Evolutionary conservation across 2,113 vertebrate genomes (phyloP).

Genomic region (Cyanoliseus patagonus): DNA sequence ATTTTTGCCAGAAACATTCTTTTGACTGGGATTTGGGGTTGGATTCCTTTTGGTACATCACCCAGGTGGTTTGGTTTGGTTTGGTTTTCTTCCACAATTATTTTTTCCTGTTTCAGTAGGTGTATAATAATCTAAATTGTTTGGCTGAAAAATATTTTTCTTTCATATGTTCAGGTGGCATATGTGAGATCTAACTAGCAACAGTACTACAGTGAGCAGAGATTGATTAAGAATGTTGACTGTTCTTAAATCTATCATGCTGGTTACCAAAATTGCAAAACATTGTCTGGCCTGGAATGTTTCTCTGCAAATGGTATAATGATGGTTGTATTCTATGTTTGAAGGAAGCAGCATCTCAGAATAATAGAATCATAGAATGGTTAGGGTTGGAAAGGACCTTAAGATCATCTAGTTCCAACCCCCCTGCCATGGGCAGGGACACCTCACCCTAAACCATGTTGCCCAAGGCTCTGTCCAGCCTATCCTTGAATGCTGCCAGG

Average conservation of each 20-base stretch:
- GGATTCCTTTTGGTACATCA: neutral
- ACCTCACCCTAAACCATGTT: neutral
- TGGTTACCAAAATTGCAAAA: neutral
- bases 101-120: neutral
- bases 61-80: neutral
- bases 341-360: neutral
- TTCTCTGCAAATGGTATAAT: neutral
- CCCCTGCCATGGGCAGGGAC: neutral
- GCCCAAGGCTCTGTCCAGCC: neutral
- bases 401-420: neutral
- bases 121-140: neutral
- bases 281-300: neutral
- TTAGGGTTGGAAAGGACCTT: neutral
- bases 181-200: neutral
- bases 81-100: neutral
- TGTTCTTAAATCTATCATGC: neutral
- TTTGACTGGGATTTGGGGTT: neutral
- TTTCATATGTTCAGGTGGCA: neutral
- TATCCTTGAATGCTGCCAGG: neutral
- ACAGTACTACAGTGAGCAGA: neutral
- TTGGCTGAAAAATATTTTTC: slow-evolving; percentile 6
- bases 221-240: neutral
- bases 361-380: neutral
- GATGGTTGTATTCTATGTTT: neutral
- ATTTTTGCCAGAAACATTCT: neutral